Evolutionary conservation across 2,113 vertebrate species (phyloP), one percentile per base, ranked within the genome.

Genomic region (Felis chaus): DNA sequence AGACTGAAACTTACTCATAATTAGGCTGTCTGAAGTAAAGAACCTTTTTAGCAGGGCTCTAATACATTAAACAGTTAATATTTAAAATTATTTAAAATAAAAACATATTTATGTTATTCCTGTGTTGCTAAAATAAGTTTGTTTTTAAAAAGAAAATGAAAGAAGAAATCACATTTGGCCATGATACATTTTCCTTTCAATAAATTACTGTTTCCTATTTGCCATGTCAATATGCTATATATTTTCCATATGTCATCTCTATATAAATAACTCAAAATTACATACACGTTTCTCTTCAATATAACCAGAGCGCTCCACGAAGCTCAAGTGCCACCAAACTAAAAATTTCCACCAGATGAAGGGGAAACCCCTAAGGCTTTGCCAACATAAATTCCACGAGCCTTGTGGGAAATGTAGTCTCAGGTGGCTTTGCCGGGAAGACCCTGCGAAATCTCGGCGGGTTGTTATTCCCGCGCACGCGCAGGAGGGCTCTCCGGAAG

Each of bases 61-160:
- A 68, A 85, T 48, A 85, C 16, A 79, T 68, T n/a, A 76, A 41
- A 86, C 39, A 79, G 7, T 25, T 9, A 91, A 9, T 80, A 50
- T 71, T 78, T 91, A 68, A 3, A 85, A 85, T 45, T 68, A 94
- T 79, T 63, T 45, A 45, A 39, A 78, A 36, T 69, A 69, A 57
- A 63, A 19, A 73, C 65, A 65, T 48, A 53, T 39, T 76, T 80
- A 33, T 41, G 50, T 63, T 73, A 69, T 29, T 16, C 27, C 78
- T 53, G 29, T 61, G 27, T 89, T 39, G 73, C 68, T 88, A 18
- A 86, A 87, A 36, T 27, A 16, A 53, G 21, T 15, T 55, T 55
- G 16, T 68, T 91, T 68, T 91, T 4, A 31, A 50, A 80, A 55
- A 68, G 25, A 50, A 68, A 79, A 50, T 78, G 10, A 78, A 80